Percentiles rank a stretch among this genome's conserved stretches.
These are phyloP conservation scores for Protobothrops flavoviridis DNA, from an alignment of 2,113 vertebrate genomes.

Conservation along the genomic window DNA sequence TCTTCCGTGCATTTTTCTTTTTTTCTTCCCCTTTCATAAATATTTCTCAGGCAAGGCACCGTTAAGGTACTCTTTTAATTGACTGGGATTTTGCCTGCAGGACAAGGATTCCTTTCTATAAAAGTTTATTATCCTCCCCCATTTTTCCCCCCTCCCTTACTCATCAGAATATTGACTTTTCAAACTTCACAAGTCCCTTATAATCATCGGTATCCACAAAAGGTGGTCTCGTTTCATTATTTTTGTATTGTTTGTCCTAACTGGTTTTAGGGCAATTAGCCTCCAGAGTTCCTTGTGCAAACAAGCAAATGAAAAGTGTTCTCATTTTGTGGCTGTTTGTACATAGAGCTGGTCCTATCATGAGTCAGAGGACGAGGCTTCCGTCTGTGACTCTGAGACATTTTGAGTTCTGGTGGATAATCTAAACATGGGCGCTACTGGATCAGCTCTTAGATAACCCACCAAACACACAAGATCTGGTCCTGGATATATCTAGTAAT, in stretches of 20 bases:
- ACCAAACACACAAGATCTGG: background rate
- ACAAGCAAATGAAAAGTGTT: background rate
- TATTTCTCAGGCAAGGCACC: background rate
- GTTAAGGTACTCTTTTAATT: background rate
- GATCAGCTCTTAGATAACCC: background rate
- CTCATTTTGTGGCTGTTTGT: background rate
- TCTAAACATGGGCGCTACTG: background rate
- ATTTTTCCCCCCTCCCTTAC: background rate
- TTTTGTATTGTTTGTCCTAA: background rate
- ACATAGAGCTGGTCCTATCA: background rate
- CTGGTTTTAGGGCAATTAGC: background rate
- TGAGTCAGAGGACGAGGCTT: background rate
- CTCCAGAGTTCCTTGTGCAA: background rate
- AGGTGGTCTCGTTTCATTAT: background rate
- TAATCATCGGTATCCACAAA: background rate
- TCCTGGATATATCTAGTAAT: background rate
- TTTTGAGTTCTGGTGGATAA: background rate
- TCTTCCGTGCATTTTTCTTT: background rate
- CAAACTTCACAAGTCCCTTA: background rate
- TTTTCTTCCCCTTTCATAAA: conserved; percentile 12
- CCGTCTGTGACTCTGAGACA: background rate
- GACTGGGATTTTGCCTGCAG: background rate
- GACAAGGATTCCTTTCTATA: background rate
- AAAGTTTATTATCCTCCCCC: background rate
- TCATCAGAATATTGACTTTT: background rate